phyloP scores from a whole-genome alignment of 2,888 invertebrate species.

The Notocelia uddmanniana region DNA sequence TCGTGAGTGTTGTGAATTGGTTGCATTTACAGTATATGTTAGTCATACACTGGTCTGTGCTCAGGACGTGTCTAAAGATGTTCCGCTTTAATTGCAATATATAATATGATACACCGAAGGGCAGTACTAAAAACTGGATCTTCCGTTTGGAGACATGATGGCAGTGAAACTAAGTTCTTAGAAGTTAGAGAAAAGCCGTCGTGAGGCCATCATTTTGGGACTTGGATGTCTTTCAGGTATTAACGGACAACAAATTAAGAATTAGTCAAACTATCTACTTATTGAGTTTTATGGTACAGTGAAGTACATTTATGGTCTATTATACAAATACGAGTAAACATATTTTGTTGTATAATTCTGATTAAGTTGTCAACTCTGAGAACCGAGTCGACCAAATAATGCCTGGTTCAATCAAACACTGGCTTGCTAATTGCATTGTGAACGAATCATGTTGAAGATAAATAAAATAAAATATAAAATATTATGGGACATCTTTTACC shows the following conservation, averaged over 20 bases:
- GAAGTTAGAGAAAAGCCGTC: neutral
- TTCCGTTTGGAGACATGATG: neutral
- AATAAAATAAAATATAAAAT: too few relatives aligned
- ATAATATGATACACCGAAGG: neutral
- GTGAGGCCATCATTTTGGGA: neutral
- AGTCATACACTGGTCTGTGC: neutral
- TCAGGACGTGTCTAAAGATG: neutral
- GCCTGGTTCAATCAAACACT: neutral
- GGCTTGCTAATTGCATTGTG: neutral
- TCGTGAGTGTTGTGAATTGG: slow-evolving; percentile 35
- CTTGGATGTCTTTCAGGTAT: too few relatives aligned
- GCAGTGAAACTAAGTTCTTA: neutral
- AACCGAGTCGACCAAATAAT: neutral
- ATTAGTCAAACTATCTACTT: too few relatives aligned
- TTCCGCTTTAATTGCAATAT: neutral
- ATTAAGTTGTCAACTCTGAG: neutral
- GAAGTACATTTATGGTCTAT: neutral
- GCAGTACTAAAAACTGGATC: neutral
- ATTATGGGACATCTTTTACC: too few relatives aligned
- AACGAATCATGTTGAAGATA: neutral
- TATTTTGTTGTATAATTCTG: neutral
- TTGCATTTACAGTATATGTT: slow-evolving; percentile 4
- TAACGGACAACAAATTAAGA: too few relatives aligned
- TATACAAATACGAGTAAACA: too few relatives aligned
- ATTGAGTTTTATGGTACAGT: too few relatives aligned